Evolutionary conservation across 2,113 vertebrate genomes (phyloP).

Genomic region (Peucedramus taeniatus): DNA sequence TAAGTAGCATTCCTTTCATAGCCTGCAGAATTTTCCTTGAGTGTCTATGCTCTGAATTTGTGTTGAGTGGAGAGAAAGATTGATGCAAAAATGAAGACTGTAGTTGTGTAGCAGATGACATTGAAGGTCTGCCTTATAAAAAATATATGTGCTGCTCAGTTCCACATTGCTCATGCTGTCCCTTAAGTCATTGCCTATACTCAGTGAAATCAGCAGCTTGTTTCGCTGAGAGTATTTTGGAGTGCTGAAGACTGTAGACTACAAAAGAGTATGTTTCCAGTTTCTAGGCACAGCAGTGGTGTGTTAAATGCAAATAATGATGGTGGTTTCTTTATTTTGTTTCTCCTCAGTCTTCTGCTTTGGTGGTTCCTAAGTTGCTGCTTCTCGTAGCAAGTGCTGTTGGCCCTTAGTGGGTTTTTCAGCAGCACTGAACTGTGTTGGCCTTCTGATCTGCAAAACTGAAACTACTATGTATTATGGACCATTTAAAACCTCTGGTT

Average conservation of each 20-base stretch:
- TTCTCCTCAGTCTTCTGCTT: not conserved
- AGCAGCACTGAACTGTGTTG: not conserved
- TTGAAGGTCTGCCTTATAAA: not conserved
- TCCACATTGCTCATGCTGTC: not conserved
- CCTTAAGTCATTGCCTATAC: not conserved
- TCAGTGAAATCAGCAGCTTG: not conserved
- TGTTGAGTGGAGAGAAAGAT: not conserved
- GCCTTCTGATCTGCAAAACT: not conserved
- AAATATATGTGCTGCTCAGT: accelerated
- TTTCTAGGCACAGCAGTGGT: not conserved
- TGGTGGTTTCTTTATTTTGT: not conserved
- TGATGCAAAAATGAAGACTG: accelerated
- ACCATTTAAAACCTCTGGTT: not conserved
- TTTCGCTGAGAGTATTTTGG: not conserved
- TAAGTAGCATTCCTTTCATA: not conserved
- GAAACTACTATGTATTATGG: accelerated
- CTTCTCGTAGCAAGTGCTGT: not conserved
- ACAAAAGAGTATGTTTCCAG: not conserved
- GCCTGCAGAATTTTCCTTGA: not conserved
- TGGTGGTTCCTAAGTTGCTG: not conserved
- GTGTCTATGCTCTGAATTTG: not conserved
- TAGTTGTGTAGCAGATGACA: not conserved
- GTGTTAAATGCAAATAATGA: not conserved
- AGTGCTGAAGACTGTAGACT: not conserved
- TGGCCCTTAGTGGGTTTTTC: accelerated